phyloP scores from a whole-genome alignment of 1,140 invertebrate genomes.

The Dinoponera quadriceps region DNA sequence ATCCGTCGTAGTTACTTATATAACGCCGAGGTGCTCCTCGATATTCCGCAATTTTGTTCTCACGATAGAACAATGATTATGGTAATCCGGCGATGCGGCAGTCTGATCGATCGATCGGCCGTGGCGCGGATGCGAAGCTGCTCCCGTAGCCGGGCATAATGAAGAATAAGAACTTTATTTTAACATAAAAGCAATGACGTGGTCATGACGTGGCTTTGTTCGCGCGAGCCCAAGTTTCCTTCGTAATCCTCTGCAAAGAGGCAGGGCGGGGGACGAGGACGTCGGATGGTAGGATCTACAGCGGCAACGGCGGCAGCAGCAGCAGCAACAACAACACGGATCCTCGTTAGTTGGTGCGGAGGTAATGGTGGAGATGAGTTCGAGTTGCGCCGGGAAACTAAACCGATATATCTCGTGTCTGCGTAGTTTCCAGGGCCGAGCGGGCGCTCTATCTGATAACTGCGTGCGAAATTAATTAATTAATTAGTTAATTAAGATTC shows the following conservation, averaged over 20 bases:
- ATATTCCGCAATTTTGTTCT: slow-evolving; percentile 4
- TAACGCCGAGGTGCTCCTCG: not conserved
- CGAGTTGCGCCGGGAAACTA: slow-evolving; percentile 76
- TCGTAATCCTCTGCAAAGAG: slow-evolving; percentile 52
- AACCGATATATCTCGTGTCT: slow-evolving; percentile 80
- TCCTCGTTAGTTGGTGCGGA: slow-evolving; percentile 74
- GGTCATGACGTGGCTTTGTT: slow-evolving; percentile 58
- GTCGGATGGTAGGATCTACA: not conserved
- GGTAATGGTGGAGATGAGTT: slow-evolving; percentile 75
- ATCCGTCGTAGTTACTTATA: not conserved
- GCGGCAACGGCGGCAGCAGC: slow-evolving; percentile 37
- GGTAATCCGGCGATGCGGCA: slow-evolving; percentile 6
- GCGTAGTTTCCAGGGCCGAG: slow-evolving; percentile 70
- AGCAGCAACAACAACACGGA: slow-evolving; percentile 67
- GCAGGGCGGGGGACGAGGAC: not conserved
- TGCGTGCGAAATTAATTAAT: slow-evolving; percentile 81
- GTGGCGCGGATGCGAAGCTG: slow-evolving; percentile 9
- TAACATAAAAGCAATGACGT: slow-evolving; percentile 46
- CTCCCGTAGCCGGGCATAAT: slow-evolving; percentile 35
- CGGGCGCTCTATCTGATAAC: slow-evolving; percentile 78
- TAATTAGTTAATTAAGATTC: slow-evolving; percentile 82
- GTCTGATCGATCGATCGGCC: slow-evolving; percentile 29
- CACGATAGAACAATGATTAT: not conserved
- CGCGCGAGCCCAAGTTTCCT: slow-evolving; percentile 45
- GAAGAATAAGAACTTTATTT: slow-evolving; percentile 55